A percentile compares a stretch with the other conserved stretches of the same genome.
Conservation (phyloP, 2,888 invertebrate genomes). For the Griposia aprilina region DNA sequence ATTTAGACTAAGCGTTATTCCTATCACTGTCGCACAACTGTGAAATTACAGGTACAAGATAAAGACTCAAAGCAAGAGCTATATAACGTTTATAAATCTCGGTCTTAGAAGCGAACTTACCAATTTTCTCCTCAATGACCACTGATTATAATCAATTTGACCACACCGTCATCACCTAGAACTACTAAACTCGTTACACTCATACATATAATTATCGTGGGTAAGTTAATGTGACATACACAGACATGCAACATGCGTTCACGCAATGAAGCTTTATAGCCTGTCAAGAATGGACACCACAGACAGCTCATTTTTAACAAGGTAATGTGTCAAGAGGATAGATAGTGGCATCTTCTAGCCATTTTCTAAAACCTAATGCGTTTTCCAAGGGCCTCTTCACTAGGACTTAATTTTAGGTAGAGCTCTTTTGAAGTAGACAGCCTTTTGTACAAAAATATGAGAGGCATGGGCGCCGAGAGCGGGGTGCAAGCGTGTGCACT, state of each 20-base stretch:
- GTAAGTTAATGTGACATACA: background rate
- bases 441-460: too few relatives aligned
- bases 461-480: too few relatives aligned
- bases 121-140: background rate
- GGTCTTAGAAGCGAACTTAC: background rate
- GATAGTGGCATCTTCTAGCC: background rate
- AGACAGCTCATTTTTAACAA: background rate
- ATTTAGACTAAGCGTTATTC: background rate
- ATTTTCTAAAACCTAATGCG: background rate
- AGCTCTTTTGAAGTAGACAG: background rate
- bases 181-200: background rate
- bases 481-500: too few relatives aligned
- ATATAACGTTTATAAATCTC: background rate
- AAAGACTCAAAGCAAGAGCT: background rate
- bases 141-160: background rate
- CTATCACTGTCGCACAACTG: background rate
- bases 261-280: constrained; percentile 1
- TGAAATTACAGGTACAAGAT: background rate
- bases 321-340: background rate
- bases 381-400: background rate
- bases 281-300: background rate
- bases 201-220: background rate
- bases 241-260: background rate
- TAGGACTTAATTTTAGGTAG: background rate
- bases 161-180: background rate